Percentiles rank a stretch among this genome's conserved stretches.
These are phyloP conservation scores for Sebastes vulpes DNA, from an alignment of 2,797 vertebrate species.

Conservation along the genomic window DNA sequence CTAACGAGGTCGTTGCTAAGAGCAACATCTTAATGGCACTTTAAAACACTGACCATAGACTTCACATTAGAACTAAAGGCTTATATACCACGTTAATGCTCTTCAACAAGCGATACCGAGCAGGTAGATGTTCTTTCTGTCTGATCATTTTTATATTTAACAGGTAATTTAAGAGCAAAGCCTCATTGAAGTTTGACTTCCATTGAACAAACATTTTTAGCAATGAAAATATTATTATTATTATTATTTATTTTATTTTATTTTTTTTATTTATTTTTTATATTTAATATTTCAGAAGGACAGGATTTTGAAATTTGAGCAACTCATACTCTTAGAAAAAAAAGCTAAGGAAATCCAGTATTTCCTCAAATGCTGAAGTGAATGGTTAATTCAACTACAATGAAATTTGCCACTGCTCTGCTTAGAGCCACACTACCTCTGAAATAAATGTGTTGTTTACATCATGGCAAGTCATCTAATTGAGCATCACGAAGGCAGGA, in stretches of 20 bases:
- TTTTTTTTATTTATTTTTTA: too few species aligned
- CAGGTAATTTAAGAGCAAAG: not conserved
- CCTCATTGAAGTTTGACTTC: not conserved
- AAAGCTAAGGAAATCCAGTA: not conserved
- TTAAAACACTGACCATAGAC: slow-evolving; percentile 19
- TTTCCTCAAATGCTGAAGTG: not conserved
- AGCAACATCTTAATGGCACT: slow-evolving; percentile 42
- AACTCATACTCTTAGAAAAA: not conserved
- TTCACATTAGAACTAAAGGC: not conserved
- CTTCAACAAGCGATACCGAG: not conserved
- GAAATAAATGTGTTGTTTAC: not conserved
- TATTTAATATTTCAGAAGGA: not conserved
- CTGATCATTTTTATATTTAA: not conserved
- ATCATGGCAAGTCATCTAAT: not conserved
- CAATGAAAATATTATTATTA: not conserved
- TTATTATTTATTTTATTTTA: too few species aligned
- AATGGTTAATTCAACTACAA: not conserved
- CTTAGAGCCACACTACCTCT: not conserved
- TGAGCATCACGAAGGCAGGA: not conserved
- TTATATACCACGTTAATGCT: not conserved
- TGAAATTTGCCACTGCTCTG: not conserved
- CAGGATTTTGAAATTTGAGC: not conserved
- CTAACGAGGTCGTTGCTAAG: slow-evolving; percentile 42
- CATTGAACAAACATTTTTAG: not conserved
- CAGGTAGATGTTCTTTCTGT: not conserved